Evolutionary conservation across 1,140 invertebrate genomes (phyloP).

Genomic region (Bombus consobrinus): DNA sequence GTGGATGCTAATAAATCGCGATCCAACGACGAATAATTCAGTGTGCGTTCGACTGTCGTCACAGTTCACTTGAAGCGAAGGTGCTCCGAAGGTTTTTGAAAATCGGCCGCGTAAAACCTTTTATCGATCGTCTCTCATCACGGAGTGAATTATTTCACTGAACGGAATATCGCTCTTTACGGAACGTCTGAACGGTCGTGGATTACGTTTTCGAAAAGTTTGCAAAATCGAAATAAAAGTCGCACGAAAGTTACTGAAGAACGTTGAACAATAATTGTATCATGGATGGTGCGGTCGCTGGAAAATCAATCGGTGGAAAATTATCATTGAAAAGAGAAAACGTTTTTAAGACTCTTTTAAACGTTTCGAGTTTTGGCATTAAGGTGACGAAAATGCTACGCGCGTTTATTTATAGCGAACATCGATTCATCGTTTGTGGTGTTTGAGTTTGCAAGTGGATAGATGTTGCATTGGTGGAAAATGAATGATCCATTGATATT

Average conservation of each 20-base stretch:
- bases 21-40: conserved; percentile 17
- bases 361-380: no score
- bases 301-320: neutral
- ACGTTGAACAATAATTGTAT: neutral
- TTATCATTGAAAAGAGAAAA: neutral
- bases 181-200: neutral
- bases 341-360: no score
- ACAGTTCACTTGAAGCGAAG: conserved; percentile 11
- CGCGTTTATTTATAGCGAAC: no score
- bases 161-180: neutral
- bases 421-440: no score
- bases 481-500: neutral
- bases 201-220: no score
- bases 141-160: neutral
- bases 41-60: conserved; percentile 8
- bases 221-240: no score
- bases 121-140: neutral
- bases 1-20: conserved; percentile 33
- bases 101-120: neutral
- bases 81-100: neutral
- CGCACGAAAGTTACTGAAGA: neutral
- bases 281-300: neutral
- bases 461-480: neutral
- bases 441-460: no score
- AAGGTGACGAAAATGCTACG: no score